A percentile compares a stretch with the other conserved stretches of the same genome.
phyloP scores from a whole-genome alignment of 2,888 invertebrate species.

The Cheiracanthium punctorium region DNA sequence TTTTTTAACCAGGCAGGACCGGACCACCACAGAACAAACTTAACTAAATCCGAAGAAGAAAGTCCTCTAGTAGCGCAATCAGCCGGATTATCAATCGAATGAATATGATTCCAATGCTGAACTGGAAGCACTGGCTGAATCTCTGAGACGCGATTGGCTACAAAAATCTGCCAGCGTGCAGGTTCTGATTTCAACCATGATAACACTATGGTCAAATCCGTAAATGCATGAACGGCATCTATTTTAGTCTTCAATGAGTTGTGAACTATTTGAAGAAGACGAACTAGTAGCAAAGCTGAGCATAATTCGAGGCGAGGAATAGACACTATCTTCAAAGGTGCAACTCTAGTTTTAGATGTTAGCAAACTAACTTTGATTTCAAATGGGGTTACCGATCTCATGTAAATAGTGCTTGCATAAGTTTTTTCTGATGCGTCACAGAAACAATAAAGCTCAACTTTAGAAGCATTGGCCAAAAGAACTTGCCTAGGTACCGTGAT shows the following conservation, averaged over 20 bases:
- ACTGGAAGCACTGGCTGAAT: neutral
- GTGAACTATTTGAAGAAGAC: neutral
- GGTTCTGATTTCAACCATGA: neutral
- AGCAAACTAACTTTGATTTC: neutral
- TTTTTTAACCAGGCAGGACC: neutral
- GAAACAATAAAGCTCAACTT: constrained; percentile 9
- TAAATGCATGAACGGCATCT: neutral
- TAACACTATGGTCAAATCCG: neutral
- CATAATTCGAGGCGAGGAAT: neutral
- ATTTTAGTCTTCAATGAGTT: neutral
- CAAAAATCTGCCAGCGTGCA: too few species aligned
- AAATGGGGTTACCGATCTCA: neutral
- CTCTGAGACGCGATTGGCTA: too few species aligned
- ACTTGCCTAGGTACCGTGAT: neutral
- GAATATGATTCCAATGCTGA: neutral
- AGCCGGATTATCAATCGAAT: neutral
- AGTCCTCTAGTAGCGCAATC: neutral
- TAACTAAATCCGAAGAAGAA: neutral
- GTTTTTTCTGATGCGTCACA: constrained; percentile 13
- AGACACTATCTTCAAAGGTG: too few species aligned
- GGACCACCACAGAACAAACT: neutral
- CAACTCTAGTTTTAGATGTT: neutral
- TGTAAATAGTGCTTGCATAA: constrained; percentile 1
- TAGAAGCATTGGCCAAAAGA: neutral
- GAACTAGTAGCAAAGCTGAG: neutral